Base-by-base conservation (phyloP, 2,113 vertebrate species). In the Ictalurus punctatus region DNA sequence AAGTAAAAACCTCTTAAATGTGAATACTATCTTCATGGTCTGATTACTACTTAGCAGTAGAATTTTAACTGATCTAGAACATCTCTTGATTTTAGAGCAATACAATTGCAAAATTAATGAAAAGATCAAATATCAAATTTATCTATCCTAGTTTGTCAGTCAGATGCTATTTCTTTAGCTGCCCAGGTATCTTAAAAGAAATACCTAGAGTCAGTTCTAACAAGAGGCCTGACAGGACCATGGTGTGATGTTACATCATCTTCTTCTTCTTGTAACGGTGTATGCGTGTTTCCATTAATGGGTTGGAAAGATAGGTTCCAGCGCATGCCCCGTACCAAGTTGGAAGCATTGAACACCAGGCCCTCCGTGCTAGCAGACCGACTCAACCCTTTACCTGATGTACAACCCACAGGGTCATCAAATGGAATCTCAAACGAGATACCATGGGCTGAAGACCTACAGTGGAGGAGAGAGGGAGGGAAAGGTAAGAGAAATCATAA, bases 381-480 rank as follows among this genome's bases (percentile, higher is more conserved):
- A 3, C 95, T 96, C 90, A 99, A 97, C 52, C 96, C 95, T 0
- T 89, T 84, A 90, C 91, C 94, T 83, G 90, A 91, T 61, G 94
- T 71, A 5, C 92, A 91, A 5, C 91, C 94, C 74, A 94, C 61
- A 79, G 95, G 95, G 89, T 98, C 98, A 87, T 98, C 98, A 92
- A 99, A 96, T 90, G 98, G 97, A 93, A 99, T 99, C 92, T 99
- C 97, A 95, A 99, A 99, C 0, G 98, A 99, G 90, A 99, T 98
- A 84, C 98, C 98, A 79, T 97, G 97, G 52, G 96, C 91, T 4
- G 97, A 96, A 58, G 97, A 97, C 88, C 98, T 99, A 91, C 16
- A 65, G 56, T 48, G 16, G 25, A 69, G 8, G 2, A 27, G 54
- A 44, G 17, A 69, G 4, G 27, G 13, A 44, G 23, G 25, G 7